These are phyloP conservation scores for Horisme vitalbata DNA, from an alignment of 2,888 invertebrate genomes.

Conservation along the genomic window DNA sequence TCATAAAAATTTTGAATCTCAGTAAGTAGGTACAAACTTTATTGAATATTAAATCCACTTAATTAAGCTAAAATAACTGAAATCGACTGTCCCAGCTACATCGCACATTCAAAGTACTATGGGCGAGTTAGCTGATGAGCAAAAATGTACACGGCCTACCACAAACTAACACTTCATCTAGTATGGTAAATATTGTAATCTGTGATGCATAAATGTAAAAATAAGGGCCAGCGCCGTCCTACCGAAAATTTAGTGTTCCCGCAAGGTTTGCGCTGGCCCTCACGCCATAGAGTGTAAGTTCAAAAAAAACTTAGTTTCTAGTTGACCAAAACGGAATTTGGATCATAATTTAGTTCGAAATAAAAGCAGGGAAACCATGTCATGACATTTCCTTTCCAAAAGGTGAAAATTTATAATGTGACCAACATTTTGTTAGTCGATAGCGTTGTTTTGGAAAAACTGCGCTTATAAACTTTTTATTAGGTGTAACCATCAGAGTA, in stretches of 20 bases:
- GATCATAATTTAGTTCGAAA: slow-evolving; percentile 25
- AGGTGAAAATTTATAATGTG: slow-evolving; percentile 23
- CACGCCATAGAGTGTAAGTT: slow-evolving; percentile 52
- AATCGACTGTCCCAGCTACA: too few species aligned
- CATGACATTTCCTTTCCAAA: slow-evolving; percentile 21
- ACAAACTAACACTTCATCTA: slow-evolving; percentile 26
- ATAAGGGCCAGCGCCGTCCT: slow-evolving; percentile 8
- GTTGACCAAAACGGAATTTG: slow-evolving; percentile 42
- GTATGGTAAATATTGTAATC: slow-evolving; percentile 52
- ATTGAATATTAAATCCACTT: background rate
- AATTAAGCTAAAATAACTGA: too few species aligned
- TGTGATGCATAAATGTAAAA: slow-evolving; percentile 74
- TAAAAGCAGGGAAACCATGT: slow-evolving; percentile 18
- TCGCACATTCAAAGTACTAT: too few species aligned
- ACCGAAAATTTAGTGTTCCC: background rate
- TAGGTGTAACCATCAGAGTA: too few species aligned
- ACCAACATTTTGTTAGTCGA: too few species aligned
- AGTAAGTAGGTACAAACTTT: background rate
- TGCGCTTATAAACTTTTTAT: too few species aligned
- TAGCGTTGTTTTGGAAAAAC: too few species aligned
- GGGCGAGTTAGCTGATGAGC: too few species aligned
- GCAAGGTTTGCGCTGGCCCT: slow-evolving; percentile 1
- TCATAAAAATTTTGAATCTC: slow-evolving; percentile 14
- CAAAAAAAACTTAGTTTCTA: slow-evolving; percentile 41
- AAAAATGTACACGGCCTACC: slow-evolving; percentile 11